Evolutionary conservation across 1,140 invertebrate genomes (phyloP).

Genomic region (Oreohelix idahoensis): DNA sequence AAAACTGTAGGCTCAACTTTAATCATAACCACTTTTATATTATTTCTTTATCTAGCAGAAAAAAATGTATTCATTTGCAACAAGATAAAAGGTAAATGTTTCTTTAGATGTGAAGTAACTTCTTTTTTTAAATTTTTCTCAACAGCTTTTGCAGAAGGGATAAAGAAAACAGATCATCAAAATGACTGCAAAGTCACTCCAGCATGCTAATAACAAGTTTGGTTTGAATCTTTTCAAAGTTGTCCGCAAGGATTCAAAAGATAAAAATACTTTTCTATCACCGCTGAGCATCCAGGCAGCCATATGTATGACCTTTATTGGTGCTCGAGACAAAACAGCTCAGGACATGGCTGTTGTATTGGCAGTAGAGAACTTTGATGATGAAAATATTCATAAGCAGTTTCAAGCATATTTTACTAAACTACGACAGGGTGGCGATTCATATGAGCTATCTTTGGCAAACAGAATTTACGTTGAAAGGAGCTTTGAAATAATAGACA

Average conservation of each 20-base stretch:
- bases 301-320: conserved; percentile 80
- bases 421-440: neutral
- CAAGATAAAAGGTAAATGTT: no score
- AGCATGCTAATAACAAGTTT: conserved; percentile 26
- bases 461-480: conserved; percentile 28
- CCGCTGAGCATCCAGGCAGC: conserved; percentile 80
- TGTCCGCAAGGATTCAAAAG: neutral
- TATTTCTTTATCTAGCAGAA: no score
- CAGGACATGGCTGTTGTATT: conserved; percentile 75
- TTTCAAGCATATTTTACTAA: conserved; percentile 43
- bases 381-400: conserved; percentile 37
- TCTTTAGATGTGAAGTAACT: no score
- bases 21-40: no score
- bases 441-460: conserved; percentile 9
- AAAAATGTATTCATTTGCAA: no score
- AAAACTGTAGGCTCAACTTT: no score
- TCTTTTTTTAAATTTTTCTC: neutral
- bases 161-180: neutral
- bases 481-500: neutral
- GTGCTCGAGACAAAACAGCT: conserved; percentile 79
- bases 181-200: neutral
- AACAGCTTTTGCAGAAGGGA: neutral
- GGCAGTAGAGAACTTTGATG: conserved; percentile 27
- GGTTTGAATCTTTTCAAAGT: conserved; percentile 22
- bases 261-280: conserved; percentile 78